phyloP scores from a whole-genome alignment of 2,113 vertebrate species.

The Terrapene triunguis region DNA sequence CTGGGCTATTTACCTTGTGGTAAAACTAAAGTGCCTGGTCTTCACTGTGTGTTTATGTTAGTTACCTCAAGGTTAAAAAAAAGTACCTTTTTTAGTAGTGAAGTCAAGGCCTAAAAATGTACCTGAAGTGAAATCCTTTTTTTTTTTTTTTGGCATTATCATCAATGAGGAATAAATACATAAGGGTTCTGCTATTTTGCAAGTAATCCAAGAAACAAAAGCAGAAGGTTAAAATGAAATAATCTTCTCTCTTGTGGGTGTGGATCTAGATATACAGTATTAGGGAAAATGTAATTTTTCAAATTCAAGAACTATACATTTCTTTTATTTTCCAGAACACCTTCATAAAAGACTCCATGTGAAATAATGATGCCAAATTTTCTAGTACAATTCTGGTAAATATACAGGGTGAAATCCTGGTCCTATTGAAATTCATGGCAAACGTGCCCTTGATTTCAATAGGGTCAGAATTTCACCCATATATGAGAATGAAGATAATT shows the following conservation, averaged over 20 bases:
- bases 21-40: background rate
- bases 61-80: background rate
- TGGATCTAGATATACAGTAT: background rate
- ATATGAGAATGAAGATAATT: background rate
- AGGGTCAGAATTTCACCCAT: background rate
- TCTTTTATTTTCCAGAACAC: background rate
- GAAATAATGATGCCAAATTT: background rate
- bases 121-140: background rate
- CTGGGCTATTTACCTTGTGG: background rate
- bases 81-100: slow-evolving; percentile 18
- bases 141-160: background rate
- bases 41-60: background rate
- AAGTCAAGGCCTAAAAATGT: rapidly evolving
- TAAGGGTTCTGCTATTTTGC: background rate
- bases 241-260: background rate
- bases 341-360: background rate
- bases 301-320: background rate
- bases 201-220: background rate
- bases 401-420: rapidly evolving
- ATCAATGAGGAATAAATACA: background rate
- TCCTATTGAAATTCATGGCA: background rate
- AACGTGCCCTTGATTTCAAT: background rate
- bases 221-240: background rate
- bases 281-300: background rate
- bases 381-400: background rate